Evolutionary conservation across 2,797 vertebrate genomes (phyloP).

Genomic region (Cossypha polioptera): DNA sequence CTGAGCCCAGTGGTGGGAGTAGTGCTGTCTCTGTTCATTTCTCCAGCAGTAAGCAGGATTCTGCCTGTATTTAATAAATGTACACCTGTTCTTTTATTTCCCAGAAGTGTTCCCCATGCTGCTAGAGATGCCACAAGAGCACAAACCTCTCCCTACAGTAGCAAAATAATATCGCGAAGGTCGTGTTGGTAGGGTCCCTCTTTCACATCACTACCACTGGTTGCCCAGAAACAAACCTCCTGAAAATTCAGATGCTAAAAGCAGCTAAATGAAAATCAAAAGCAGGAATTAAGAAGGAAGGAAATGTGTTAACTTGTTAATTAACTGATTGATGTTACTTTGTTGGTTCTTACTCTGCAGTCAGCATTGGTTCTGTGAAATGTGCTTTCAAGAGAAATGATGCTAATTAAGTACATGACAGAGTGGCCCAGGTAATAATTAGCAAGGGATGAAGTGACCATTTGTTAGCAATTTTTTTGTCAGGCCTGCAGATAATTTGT

Average conservation of each 20-base stretch:
- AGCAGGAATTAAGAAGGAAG: constrained; percentile 41
- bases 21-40: background rate
- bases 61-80: constrained; percentile 22
- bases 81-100: constrained; percentile 54
- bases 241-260: constrained; percentile 3
- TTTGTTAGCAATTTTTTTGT: background rate
- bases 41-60: background rate
- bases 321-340: constrained; percentile 60
- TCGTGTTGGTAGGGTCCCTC: background rate
- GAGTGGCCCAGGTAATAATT: constrained; percentile 45
- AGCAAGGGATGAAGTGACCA: constrained; percentile 20
- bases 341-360: background rate
- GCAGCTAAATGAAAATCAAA: constrained; percentile 27
- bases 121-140: background rate
- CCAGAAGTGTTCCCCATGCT: background rate
- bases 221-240: background rate
- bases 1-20: constrained; percentile 7
- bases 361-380: background rate
- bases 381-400: constrained; percentile 41
- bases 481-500: background rate
- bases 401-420: constrained; percentile 44
- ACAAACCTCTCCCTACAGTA: background rate
- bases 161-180: background rate
- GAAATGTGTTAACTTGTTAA: constrained; percentile 53
- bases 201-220: background rate